Percentiles rank a stretch among this genome's conserved stretches.
Conservation (phyloP, 2,888 invertebrate species). For the Bimastos eiseni region DNA sequence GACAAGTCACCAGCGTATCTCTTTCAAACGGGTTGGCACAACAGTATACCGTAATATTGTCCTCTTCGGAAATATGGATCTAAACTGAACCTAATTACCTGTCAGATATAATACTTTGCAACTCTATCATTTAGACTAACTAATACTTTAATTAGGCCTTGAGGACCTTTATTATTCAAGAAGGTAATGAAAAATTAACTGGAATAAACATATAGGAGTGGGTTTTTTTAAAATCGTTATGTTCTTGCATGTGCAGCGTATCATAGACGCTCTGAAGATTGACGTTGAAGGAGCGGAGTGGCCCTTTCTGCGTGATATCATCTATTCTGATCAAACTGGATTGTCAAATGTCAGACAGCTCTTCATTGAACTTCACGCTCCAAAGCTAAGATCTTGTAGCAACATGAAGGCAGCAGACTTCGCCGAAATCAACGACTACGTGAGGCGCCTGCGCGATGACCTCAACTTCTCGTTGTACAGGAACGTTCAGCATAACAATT, state of each 20-base stretch:
- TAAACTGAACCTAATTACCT: no score
- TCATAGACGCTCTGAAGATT: neutral
- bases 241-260: neutral
- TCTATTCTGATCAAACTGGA: neutral
- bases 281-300: neutral
- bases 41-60: no score
- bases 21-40: no score
- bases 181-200: neutral
- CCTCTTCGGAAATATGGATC: no score
- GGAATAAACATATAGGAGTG: no score
- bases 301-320: neutral
- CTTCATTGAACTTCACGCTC: neutral
- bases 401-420: neutral
- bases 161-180: neutral
- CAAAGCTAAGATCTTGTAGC: neutral
- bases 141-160: neutral
- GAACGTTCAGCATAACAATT: neutral
- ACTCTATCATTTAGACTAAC: no score
- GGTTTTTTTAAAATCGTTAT: no score
- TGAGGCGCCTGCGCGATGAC: neutral
- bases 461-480: neutral
- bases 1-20: no score
- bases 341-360: slow-evolving; percentile 7
- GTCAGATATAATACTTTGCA: no score
- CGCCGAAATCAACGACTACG: neutral